phyloP scores from a whole-genome alignment of 2,113 vertebrate genomes.

The Chionodraco myersi region DNA sequence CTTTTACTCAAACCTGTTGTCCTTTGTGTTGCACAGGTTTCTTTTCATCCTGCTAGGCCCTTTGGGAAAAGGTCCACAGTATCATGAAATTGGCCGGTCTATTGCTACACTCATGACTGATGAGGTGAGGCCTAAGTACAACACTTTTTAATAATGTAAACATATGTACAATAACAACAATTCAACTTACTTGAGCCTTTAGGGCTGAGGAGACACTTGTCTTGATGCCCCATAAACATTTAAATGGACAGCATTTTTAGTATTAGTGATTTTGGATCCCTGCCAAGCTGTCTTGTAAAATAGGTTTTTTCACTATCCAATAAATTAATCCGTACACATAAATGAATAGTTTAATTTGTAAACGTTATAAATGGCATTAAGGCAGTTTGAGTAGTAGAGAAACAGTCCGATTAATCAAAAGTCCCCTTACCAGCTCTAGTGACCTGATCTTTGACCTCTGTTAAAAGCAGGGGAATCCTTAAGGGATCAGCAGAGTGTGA shows the following conservation, averaged over 20 bases:
- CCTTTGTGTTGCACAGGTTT: constrained; percentile 86
- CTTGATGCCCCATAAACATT: not conserved
- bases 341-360: not conserved
- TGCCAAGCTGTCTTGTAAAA: constrained; percentile 8
- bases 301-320: not conserved
- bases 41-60: constrained; percentile 97
- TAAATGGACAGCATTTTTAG: not conserved
- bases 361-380: not conserved
- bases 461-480: constrained; percentile 13
- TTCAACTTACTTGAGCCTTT: no score
- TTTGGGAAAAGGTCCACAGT: constrained; percentile 95
- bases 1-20: constrained; percentile 15
- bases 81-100: constrained; percentile 98
- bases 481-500: constrained; percentile 20
- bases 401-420: constrained; percentile 8
- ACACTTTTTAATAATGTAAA: not conserved
- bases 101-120: constrained; percentile 99
- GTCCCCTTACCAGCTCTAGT: not conserved
- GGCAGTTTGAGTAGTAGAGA: not conserved
- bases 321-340: not conserved
- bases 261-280: not conserved
- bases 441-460: constrained; percentile 1
- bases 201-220: not conserved
- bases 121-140: constrained; percentile 86
- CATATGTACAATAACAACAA: not conserved